Conservation (phyloP, 2,797 vertebrate species). For the Sciurus carolinensis region DNA sequence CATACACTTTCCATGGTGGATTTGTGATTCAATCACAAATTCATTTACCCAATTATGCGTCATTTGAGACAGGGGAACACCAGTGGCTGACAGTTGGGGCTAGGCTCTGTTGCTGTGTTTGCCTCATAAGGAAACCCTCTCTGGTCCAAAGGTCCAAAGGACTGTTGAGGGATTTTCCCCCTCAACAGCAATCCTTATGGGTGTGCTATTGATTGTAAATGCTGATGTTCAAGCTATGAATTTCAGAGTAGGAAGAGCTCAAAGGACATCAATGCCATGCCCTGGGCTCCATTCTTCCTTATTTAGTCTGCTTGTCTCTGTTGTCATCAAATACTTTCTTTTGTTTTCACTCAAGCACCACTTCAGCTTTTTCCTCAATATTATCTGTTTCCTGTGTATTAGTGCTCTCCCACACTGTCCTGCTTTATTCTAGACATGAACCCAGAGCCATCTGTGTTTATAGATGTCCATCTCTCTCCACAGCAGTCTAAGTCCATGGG, state of each 20-base stretch:
- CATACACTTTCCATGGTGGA: not conserved
- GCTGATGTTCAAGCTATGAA: not conserved
- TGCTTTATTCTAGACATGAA: not conserved
- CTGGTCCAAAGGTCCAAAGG: no score
- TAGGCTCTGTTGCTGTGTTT: not conserved
- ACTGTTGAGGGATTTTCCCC: no score
- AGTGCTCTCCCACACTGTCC: no score
- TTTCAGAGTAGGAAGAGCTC: not conserved
- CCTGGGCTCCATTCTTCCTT: fast-evolving
- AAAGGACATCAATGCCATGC: not conserved
- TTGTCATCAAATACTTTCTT: not conserved
- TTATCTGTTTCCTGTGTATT: not conserved
- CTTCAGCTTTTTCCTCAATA: not conserved
- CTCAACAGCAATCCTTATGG: no score
- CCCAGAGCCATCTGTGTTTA: not conserved
- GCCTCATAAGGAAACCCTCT: not conserved
- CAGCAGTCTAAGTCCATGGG: not conserved
- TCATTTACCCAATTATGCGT: not conserved
- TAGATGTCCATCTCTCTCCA: not conserved
- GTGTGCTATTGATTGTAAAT: not conserved
- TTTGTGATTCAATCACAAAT: not conserved
- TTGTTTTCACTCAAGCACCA: no score
- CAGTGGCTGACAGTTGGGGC: not conserved
- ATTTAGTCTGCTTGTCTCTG: not conserved
- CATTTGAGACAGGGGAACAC: not conserved